Percentiles rank a stretch among this genome's conserved stretches.
phyloP scores from a whole-genome alignment of 2,888 invertebrate species.

The Campoletis raptor region DNA sequence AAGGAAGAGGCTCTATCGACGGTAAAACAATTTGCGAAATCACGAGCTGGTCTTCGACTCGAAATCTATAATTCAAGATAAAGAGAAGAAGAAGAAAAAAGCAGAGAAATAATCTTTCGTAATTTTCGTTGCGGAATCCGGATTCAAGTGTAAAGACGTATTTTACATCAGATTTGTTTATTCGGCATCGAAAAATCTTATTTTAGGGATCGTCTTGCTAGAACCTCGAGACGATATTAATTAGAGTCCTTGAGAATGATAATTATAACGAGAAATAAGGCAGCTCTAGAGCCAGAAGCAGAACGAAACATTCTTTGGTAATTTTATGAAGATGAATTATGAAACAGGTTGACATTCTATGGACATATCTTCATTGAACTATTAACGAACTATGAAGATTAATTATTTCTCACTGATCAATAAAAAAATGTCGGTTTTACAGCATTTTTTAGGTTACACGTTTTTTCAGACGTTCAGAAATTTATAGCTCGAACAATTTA shows the following conservation, averaged over 20 bases:
- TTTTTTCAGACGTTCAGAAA: too few species aligned
- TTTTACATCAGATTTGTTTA: too few species aligned
- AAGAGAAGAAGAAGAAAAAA: neutral
- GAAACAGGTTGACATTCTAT: too few species aligned
- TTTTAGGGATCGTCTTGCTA: neutral
- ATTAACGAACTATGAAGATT: too few species aligned
- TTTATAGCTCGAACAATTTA: too few species aligned
- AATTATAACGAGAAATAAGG: neutral
- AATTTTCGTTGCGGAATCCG: slow-evolving; percentile 42
- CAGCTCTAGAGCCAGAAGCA: too few species aligned
- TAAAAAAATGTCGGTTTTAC: too few species aligned
- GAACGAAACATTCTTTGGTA: too few species aligned
- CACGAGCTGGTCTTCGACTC: slow-evolving; percentile 27
- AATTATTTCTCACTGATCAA: too few species aligned
- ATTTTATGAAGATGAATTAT: too few species aligned
- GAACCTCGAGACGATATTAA: neutral
- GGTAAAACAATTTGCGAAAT: slow-evolving; percentile 49
- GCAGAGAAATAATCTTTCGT: slow-evolving; percentile 29
- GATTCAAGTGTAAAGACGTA: neutral
- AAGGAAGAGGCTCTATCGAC: slow-evolving; percentile 34
- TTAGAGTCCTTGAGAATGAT: neutral
- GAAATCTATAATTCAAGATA: slow-evolving; percentile 11
- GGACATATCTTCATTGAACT: too few species aligned
- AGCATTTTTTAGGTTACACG: too few species aligned
- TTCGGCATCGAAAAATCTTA: neutral